Evolutionary conservation across 2,888 invertebrate species (phyloP).

Genomic region (Orthosia gothica): DNA sequence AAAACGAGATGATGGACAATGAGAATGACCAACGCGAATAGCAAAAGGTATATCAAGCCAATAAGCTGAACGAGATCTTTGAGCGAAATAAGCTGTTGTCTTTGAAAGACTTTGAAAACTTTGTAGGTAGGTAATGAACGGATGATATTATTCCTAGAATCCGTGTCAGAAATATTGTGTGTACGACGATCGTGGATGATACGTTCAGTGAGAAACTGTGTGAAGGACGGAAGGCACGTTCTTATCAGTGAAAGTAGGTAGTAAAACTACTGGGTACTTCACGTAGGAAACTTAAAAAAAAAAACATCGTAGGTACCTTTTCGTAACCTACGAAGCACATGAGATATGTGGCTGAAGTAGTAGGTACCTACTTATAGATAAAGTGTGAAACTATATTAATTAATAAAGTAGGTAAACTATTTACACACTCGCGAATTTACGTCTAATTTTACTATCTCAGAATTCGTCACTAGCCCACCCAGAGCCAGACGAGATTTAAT

Average conservation of each 20-base stretch:
- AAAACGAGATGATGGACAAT: too few relatives aligned
- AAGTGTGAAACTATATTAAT: neutral
- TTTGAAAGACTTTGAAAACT: neutral
- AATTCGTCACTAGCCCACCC: conserved; percentile 57
- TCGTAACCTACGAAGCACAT: neutral
- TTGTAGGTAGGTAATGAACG: neutral
- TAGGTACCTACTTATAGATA: neutral
- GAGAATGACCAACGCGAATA: too few relatives aligned
- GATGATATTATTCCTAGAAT: too few relatives aligned
- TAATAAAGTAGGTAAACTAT: conserved; percentile 2
- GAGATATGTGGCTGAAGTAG: neutral
- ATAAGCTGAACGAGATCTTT: neutral
- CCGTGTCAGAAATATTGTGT: too few relatives aligned
- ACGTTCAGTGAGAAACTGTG: neutral
- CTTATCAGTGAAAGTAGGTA: neutral
- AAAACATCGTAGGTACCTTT: neutral
- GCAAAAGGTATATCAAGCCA: neutral
- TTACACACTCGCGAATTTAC: neutral
- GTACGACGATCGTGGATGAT: neutral
- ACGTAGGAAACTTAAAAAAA: neutral
- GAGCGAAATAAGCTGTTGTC: neutral
- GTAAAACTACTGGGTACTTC: neutral
- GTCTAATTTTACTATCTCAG: conserved; percentile 33
- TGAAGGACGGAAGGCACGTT: neutral
- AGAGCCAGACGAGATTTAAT: conserved; percentile 57